phyloP scores from a whole-genome alignment of 2,888 invertebrate species.

The Calliopum simillimum region DNA sequence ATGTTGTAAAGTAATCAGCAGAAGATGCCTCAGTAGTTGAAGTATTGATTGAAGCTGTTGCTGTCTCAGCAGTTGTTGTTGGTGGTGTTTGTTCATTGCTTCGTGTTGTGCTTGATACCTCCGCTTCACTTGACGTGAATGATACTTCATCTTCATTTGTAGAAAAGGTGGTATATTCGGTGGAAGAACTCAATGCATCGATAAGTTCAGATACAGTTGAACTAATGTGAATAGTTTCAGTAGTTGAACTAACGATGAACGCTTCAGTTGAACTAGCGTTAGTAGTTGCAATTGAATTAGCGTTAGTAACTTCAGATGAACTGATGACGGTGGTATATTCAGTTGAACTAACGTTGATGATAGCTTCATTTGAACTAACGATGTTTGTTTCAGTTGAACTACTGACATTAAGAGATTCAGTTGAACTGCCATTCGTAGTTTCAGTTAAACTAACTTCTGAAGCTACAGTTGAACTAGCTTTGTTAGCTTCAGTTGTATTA shows the following conservation, averaged over 20 bases:
- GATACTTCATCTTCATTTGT: constrained; percentile 7
- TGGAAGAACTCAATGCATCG: neutral
- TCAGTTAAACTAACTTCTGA: too few species aligned
- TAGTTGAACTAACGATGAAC: neutral
- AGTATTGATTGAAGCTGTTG: neutral
- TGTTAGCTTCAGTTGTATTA: too few species aligned
- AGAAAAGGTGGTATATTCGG: constrained; percentile 3
- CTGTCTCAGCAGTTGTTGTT: constrained; percentile 4
- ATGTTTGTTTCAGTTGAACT: neutral
- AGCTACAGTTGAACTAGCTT: too few species aligned
- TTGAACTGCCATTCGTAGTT: too few species aligned
- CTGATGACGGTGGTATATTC: neutral
- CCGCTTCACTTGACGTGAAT: constrained; percentile 8
- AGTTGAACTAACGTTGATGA: neutral
- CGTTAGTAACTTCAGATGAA: neutral
- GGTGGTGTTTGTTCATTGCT: neutral
- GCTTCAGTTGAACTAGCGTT: neutral
- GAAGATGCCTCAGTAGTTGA: neutral
- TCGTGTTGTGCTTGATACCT: too few species aligned
- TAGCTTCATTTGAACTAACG: neutral
- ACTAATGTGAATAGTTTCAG: too few species aligned
- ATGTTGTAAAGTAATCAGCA: neutral
- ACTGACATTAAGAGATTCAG: neutral
- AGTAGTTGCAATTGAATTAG: neutral
- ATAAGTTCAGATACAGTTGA: too few species aligned